These are phyloP conservation scores for Sesamia inferens DNA, from an alignment of 2,888 invertebrate genomes.

Conservation along the genomic window DNA sequence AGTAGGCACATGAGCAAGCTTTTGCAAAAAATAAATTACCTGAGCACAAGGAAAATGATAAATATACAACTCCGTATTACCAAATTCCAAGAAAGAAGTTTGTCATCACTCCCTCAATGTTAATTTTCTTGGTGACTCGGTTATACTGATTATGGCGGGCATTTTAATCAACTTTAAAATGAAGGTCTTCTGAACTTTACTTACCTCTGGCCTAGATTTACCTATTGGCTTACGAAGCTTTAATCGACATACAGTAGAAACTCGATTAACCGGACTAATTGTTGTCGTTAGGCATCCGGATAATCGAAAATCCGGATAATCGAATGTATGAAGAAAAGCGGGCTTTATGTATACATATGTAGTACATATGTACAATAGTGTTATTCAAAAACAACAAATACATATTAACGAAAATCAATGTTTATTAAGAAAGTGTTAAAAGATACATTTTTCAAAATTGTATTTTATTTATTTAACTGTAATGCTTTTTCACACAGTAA, in stretches of 20 bases:
- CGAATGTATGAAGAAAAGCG: too few species aligned
- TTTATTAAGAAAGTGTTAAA: too few species aligned
- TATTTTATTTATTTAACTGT: too few species aligned
- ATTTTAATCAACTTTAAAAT: not conserved
- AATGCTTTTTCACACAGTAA: too few species aligned
- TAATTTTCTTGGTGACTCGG: conserved; percentile 32
- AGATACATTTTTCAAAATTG: too few species aligned
- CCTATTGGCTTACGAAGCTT: not conserved
- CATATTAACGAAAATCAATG: too few species aligned
- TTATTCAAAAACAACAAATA: too few species aligned
- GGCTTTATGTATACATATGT: too few species aligned
- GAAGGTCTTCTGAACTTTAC: not conserved
- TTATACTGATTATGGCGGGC: not conserved
- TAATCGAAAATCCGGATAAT: too few species aligned
- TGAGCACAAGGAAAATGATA: not conserved
- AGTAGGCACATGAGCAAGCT: not conserved
- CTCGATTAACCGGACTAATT: too few species aligned
- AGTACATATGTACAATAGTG: too few species aligned
- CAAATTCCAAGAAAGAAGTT: conserved; percentile 8
- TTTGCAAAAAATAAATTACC: not conserved
- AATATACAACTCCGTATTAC: not conserved
- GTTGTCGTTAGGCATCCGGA: too few species aligned
- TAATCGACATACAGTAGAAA: conserved; percentile 4
- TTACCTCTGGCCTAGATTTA: not conserved
- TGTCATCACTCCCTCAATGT: not conserved